Conservation (phyloP, 2,888 invertebrate genomes). For the Rhimphoctona megacephalus region DNA sequence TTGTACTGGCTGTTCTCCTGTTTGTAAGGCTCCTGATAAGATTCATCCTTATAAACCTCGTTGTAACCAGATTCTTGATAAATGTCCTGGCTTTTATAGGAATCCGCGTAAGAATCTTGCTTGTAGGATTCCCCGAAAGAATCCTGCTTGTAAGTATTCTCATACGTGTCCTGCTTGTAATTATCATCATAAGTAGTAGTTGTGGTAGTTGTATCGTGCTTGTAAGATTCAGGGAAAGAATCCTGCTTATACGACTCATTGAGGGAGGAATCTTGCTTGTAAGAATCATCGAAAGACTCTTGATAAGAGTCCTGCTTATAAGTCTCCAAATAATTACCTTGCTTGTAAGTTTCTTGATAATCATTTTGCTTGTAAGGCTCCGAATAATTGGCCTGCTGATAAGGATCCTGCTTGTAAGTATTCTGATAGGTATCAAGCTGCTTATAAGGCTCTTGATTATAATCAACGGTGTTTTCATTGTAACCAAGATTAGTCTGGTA, state of each 20-base stretch:
- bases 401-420: conserved; percentile 55
- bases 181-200: conserved; percentile 34
- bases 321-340: conserved; percentile 63
- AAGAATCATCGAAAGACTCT: conserved; percentile 63
- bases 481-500: conserved; percentile 74
- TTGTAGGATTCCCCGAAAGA: conserved; percentile 69
- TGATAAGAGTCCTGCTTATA: conserved; percentile 65
- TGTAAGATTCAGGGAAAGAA: conserved; percentile 55
- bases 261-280: conserved; percentile 53
- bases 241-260: conserved; percentile 57
- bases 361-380: conserved; percentile 54
- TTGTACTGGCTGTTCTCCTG: conserved; percentile 63
- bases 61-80: conserved; percentile 74
- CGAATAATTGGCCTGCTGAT: conserved; percentile 12
- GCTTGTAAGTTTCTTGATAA: conserved; percentile 56
- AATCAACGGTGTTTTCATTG: conserved; percentile 77
- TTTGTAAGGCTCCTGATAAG: conserved; percentile 79
- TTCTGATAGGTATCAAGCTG: conserved; percentile 54
- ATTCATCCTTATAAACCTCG: conserved; percentile 76
- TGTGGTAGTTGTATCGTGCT: conserved; percentile 27
- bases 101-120: conserved; percentile 71
- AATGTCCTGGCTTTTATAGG: conserved; percentile 72
- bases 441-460: conserved; percentile 65
- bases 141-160: conserved; percentile 64
- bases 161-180: conserved; percentile 62